Evolutionary conservation across 2,113 vertebrate species (phyloP), one percentile per base, ranked within the genome.

Genomic region (Toxotes jaculatrix): DNA sequence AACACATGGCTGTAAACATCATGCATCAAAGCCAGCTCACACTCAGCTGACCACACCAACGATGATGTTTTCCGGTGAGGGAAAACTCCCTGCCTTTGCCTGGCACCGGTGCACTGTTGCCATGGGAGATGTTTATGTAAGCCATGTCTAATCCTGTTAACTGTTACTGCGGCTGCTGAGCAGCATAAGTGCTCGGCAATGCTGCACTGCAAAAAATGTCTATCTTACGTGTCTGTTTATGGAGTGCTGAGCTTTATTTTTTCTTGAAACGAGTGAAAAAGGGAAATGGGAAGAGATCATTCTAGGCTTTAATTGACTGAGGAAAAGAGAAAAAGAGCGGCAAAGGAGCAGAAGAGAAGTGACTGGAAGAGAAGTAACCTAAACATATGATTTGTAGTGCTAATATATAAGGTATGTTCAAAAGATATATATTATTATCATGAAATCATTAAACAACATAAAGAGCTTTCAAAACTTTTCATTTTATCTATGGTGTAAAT

Each of bases 41-140:
- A 42, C 73, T 74, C 89, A 80, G 88, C 87, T 88, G 88, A 89
- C 69, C 81, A 56, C 67, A 76, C 34, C 45, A 31, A 42, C 9
- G 60, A 32, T 76, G 84, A 82, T 74, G 55, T 47, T 88, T 89
- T 81, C 77, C 77, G n/a, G 63, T 72, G 78, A 77, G 21, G 34
- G 77, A 7, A n/a, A 67, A 38, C 85, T 55, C 62, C 12, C 75
- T 63, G 72, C 80, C 49, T 84, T 64, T 7, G 76, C 80, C 72
- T 82, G 62, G 77, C 14, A 38, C 80, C 53, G 49, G 74, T 77
- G 80, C 91, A 62, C 88, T 60, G 93, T 94, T 94, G 93, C 91
- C 79, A 94, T 92, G 92, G 93, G 92, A 94, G 89, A 93, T 77
- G 84, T 93, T 94, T 93, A 93, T 94, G 89, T 93, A 94, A 93